A percentile compares a stretch with the other conserved stretches of the same genome.
phyloP scores from a whole-genome alignment of 2,113 vertebrate genomes.

The Hippoglossus stenolepis region DNA sequence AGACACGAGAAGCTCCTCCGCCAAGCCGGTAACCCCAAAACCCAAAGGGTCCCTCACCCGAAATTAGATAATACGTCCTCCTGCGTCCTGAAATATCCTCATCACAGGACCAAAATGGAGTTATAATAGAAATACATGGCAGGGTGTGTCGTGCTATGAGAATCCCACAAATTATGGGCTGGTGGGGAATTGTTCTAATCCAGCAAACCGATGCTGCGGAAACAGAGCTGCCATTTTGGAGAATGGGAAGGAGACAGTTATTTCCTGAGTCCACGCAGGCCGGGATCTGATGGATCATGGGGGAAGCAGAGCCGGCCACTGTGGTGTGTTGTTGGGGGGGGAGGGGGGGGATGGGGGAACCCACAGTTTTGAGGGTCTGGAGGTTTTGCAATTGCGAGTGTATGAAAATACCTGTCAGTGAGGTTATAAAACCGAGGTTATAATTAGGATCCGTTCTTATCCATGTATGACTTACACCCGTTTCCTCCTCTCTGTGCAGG shows the following conservation, averaged over 20 bases:
- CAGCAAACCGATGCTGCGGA: slow-evolving; percentile 74
- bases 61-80: slow-evolving; percentile 26
- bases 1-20: slow-evolving; percentile 17
- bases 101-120: slow-evolving; percentile 69
- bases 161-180: slow-evolving; percentile 83
- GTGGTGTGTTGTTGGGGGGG: slow-evolving; percentile 17
- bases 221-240: slow-evolving; percentile 78
- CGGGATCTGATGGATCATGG: slow-evolving; percentile 50
- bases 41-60: slow-evolving; percentile 34
- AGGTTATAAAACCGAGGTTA: slow-evolving; percentile 10
- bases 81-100: slow-evolving; percentile 73
- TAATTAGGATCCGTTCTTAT: slow-evolving; percentile 40
- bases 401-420: slow-evolving; percentile 54
- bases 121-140: slow-evolving; percentile 77
- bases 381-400: slow-evolving; percentile 15
- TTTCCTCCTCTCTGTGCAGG: slow-evolving; percentile 32
- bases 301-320: slow-evolving; percentile 51
- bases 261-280: slow-evolving; percentile 63
- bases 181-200: slow-evolving; percentile 82
- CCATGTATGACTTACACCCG: slow-evolving; percentile 21
- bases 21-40: slow-evolving; percentile 31
- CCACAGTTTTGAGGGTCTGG: slow-evolving; percentile 29
- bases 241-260: slow-evolving; percentile 62
- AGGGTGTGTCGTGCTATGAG: slow-evolving; percentile 78
- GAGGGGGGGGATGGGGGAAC: too few species aligned